Conservation (phyloP, 2,797 vertebrate species). For the Propithecus perrieri region DNA sequence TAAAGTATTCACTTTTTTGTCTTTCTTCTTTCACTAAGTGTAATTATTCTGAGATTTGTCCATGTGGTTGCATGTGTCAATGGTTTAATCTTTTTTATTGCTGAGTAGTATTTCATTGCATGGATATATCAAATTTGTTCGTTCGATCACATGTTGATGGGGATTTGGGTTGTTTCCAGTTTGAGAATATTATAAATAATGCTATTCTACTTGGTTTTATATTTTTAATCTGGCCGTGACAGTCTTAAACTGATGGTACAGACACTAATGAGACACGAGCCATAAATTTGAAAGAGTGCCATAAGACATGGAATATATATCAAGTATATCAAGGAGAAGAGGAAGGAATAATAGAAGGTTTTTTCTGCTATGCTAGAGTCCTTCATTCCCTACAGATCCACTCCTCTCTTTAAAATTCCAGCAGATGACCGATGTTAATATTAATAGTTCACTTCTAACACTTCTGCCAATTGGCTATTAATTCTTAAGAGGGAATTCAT, state of each 20-base stretch:
- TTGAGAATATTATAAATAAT: background rate
- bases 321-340: background rate
- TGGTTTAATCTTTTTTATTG: background rate
- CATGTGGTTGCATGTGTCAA: background rate
- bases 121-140: background rate
- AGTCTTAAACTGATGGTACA: background rate
- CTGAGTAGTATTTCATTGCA: background rate
- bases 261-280: background rate
- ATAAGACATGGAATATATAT: background rate
- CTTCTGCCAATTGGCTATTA: background rate
- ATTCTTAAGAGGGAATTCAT: background rate
- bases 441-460: background rate
- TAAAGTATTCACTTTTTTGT: background rate
- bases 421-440: background rate
- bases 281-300: background rate
- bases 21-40: background rate
- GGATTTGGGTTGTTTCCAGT: background rate
- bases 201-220: background rate
- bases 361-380: background rate
- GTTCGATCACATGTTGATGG: background rate
- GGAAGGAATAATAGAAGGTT: background rate
- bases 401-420: background rate
- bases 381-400: background rate
- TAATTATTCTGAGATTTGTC: background rate
- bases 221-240: background rate